Conservation (phyloP, 2,113 vertebrate genomes). For the Daphoenositta chrysoptera region DNA sequence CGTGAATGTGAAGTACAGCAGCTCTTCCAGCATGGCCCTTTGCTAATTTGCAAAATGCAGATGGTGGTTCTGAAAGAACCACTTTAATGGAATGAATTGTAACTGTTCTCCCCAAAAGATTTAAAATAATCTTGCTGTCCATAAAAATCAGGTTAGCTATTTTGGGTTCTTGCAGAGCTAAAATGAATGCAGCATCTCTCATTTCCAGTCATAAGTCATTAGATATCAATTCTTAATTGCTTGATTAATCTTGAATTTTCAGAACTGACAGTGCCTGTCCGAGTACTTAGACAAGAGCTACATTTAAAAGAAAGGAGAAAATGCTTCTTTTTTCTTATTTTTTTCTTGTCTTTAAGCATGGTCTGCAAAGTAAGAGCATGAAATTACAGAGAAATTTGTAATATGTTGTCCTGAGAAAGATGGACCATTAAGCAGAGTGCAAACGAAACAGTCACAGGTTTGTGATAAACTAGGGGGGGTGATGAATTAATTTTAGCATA, state of each 20-base stretch:
- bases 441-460: neutral
- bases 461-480: neutral
- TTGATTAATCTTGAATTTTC: constrained; percentile 40
- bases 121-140: constrained; percentile 12
- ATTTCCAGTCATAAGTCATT: constrained; percentile 11
- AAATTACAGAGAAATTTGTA: neutral
- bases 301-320: neutral
- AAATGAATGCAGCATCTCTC: constrained; percentile 10
- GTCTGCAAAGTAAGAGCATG: neutral
- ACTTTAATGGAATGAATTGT: neutral
- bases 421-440: neutral
- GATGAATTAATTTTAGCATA: neutral
- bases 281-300: neutral
- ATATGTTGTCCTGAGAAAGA: neutral
- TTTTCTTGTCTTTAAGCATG: neutral
- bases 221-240: constrained; percentile 53
- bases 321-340: neutral
- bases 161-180: neutral
- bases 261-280: constrained; percentile 5
- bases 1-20: neutral
- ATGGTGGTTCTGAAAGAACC: neutral
- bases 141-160: constrained; percentile 51
- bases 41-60: neutral
- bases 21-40: neutral
- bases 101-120: neutral